Conservation (phyloP, 1,140 invertebrate genomes). For the Notospermus geniculatus region DNA sequence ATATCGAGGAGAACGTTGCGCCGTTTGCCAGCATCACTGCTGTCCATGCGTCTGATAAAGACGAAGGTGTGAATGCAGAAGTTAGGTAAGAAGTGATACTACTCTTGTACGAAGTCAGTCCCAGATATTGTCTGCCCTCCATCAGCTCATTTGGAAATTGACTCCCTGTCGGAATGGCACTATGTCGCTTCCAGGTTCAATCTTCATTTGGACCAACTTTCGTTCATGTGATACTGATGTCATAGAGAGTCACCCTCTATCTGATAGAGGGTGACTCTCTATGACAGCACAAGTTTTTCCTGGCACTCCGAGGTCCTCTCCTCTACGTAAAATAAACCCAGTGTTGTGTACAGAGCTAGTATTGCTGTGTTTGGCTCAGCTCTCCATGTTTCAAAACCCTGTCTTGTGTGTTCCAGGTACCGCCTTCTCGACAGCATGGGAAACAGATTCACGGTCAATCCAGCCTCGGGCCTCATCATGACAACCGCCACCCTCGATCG, state of each 20-base stretch:
- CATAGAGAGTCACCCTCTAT: too few species aligned
- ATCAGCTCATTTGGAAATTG: too few species aligned
- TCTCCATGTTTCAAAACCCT: too few species aligned
- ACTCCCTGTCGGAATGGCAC: too few species aligned
- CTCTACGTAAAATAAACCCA: background rate
- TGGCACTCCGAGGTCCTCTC: background rate
- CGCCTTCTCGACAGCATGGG: background rate
- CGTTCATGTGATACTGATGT: too few species aligned
- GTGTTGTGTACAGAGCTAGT: too few species aligned
- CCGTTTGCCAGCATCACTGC: constrained; percentile 76
- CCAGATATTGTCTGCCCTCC: too few species aligned
- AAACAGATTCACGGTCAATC: constrained; percentile 75
- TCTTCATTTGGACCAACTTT: too few species aligned
- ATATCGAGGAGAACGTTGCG: constrained; percentile 81
- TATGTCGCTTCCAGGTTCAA: too few species aligned
- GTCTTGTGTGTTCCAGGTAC: constrained; percentile 9
- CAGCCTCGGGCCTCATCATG: constrained; percentile 81
- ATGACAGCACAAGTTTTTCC: too few species aligned
- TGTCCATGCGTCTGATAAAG: constrained; percentile 88
- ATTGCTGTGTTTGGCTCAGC: too few species aligned
- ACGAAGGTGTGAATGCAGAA: constrained; percentile 83
- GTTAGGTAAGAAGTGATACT: constrained; percentile 71
- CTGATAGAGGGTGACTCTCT: background rate
- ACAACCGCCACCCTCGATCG: constrained; percentile 71
- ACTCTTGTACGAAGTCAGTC: too few species aligned